Percentiles rank a stretch among this genome's conserved stretches.
These are phyloP conservation scores for Stercorarius parasiticus DNA, from an alignment of 2,113 vertebrate species.

Conservation along the genomic window DNA sequence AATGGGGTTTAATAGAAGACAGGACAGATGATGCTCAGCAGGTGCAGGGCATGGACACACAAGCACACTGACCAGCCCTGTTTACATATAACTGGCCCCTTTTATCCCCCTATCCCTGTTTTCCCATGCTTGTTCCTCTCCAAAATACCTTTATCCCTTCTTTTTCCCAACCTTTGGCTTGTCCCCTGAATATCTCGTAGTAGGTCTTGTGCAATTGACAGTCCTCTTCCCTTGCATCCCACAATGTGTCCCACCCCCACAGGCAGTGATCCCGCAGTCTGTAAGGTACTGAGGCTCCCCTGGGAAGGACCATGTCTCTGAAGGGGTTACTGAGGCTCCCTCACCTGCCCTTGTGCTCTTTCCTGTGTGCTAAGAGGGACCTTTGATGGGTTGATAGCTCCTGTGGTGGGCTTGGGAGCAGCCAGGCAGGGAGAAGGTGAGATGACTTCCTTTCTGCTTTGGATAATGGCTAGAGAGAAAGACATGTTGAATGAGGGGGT, in stretches of 20 bases:
- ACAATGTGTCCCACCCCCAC: accelerated
- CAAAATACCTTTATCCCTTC: background rate
- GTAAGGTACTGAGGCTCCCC: no score
- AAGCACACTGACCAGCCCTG: background rate
- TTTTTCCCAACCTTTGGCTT: background rate
- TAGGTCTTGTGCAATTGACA: background rate
- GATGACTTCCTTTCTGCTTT: background rate
- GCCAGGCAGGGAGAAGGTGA: background rate
- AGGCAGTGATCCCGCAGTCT: background rate
- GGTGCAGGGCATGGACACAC: background rate
- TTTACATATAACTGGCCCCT: background rate
- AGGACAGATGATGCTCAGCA: background rate
- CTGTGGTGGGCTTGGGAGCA: background rate
- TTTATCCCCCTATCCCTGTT: background rate
- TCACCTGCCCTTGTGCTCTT: background rate
- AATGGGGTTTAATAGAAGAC: background rate
- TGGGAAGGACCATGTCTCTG: background rate
- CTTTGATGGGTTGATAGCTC: background rate
- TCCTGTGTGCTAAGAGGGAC: background rate
- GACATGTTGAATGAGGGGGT: background rate
- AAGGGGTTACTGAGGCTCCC: background rate
- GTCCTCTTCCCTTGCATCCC: background rate
- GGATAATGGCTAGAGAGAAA: background rate
- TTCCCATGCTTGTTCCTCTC: background rate
- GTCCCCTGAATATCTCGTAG: background rate